phyloP scores from a whole-genome alignment of 2,888 invertebrate species.

The Metallyticus violacea region DNA sequence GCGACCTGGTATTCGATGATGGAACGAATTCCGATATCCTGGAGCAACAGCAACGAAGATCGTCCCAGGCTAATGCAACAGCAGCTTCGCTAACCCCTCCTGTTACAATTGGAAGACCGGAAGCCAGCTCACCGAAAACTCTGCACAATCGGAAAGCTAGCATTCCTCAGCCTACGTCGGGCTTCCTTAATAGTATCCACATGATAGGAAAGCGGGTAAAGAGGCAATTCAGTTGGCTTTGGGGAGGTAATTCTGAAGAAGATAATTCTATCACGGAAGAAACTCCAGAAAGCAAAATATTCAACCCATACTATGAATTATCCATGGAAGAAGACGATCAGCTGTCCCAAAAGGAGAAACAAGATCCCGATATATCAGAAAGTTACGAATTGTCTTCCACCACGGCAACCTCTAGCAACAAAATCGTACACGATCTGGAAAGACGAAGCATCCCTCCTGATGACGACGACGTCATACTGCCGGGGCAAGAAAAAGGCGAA shows the following conservation, averaged over 20 bases:
- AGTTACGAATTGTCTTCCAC: not conserved
- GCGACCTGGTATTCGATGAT: slow-evolving; percentile 35
- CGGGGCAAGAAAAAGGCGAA: not conserved
- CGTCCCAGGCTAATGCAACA: not conserved
- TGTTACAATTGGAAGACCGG: not conserved
- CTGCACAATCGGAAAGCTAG: not conserved
- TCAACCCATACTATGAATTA: not conserved
- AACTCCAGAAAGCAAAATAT: not conserved
- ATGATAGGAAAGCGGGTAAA: slow-evolving; percentile 4
- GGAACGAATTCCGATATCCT: not conserved
- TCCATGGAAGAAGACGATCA: not conserved
- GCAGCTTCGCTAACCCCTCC: not conserved
- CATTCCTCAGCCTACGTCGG: not conserved
- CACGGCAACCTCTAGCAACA: not conserved
- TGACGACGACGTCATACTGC: not conserved
- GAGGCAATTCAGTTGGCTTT: not conserved
- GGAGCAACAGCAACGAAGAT: not conserved
- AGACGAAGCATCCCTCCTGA: not conserved
- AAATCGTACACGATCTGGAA: not conserved
- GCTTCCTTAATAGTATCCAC: not conserved
- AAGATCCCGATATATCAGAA: not conserved
- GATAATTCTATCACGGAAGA: not conserved
- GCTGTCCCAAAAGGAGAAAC: not conserved
- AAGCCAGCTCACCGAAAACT: not conserved
- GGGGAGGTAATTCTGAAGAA: not conserved